Percentiles rank a stretch among this genome's conserved stretches.
Evolutionary conservation across 2,113 vertebrate species (phyloP).

Genomic region (Fregata magnificens): DNA sequence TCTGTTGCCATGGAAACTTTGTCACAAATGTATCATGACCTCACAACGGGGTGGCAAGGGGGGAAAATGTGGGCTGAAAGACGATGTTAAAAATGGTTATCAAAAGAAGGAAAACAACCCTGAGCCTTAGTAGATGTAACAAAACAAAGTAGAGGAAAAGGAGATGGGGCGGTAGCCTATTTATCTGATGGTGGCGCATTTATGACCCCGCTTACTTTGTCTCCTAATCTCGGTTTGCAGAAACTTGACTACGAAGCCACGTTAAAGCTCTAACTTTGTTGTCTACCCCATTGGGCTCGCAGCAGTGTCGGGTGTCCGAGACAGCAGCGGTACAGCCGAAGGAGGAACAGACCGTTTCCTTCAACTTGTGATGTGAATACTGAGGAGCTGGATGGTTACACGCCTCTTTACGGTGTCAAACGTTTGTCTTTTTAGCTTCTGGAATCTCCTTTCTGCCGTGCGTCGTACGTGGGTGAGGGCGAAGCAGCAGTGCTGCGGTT

Average conservation of each 20-base stretch:
- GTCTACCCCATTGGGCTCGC: rapidly evolving
- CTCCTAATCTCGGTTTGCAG: rapidly evolving
- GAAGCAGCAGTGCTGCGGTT: rapidly evolving
- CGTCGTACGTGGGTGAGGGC: rapidly evolving
- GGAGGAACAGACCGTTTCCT: neutral
- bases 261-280: rapidly evolving
- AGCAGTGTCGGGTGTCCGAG: rapidly evolving
- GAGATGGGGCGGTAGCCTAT: rapidly evolving
- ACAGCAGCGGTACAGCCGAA: rapidly evolving
- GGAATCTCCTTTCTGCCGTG: neutral
- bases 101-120: neutral
- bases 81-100: neutral
- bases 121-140: rapidly evolving
- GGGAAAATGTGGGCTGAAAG: constrained; percentile 19
- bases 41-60: constrained; percentile 37
- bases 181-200: rapidly evolving
- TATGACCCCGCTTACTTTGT: rapidly evolving
- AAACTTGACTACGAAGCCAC: rapidly evolving
- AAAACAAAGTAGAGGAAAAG: rapidly evolving
- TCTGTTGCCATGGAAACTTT: constrained; percentile 70
- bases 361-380: rapidly evolving
- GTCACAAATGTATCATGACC: constrained; percentile 65
- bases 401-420: rapidly evolving
- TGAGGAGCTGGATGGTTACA: neutral
- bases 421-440: neutral